Evolutionary conservation across 2,888 invertebrate species (phyloP), one percentile per base, ranked within the genome.

Genomic region (Erpobdella octoculata): DNA sequence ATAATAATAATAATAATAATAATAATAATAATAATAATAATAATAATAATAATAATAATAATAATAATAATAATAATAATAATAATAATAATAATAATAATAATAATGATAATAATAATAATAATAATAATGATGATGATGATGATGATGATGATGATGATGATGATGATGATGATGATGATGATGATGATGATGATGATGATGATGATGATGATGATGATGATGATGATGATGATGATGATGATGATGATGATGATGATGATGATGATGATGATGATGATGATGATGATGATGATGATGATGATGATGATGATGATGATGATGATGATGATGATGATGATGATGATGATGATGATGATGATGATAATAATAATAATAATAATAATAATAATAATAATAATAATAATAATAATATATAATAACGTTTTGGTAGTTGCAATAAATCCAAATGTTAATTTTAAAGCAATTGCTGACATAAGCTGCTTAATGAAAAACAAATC

Each of bases 151-250:
- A 3, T 46, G 2, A 46, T 46, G 2, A 46, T 5, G 2, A 46
- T 46, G 2, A 46, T 46, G 46, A 46, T 5, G 2, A 5, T 5
- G 46, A 46, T 5, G 46, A 46, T 3, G 46, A 46, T 5, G 46
- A 46, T 5, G 46, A 46, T 5, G 46, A 46, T 5, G 46, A 46
- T 5, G 46, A 46, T 5, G 46, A 46, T 5, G 46, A 46, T 5
- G 46, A 46, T 5, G 46, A 46, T 46, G 46, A 46, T 5, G 46
- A 46, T 46, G 46, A 46, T 5, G 46, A 46, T 46, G 46, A 46
- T 46, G 46, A 46, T 46, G 46, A 46, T 46, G 46, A 46, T 46
- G 46, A 46, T 46, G 46, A 46, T 46, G 46, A 46, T 46, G 46
- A 46, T 46, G 46, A 46, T 46, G 46, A 46, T 46, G 46, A 46